phyloP scores from a whole-genome alignment of 2,797 vertebrate species.

The Trachurus trachurus region DNA sequence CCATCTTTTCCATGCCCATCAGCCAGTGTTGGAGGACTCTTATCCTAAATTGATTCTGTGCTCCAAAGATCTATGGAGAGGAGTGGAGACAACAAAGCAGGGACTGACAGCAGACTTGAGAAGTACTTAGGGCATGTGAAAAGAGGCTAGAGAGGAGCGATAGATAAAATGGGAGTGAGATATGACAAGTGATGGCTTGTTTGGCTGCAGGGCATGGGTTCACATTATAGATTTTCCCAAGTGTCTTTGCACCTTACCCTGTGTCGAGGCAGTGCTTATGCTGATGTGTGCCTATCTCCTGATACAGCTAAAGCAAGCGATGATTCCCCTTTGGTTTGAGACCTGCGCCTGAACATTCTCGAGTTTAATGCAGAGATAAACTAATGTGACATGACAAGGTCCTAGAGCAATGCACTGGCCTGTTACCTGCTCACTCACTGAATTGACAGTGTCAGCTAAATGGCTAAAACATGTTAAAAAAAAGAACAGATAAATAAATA shows the following conservation, averaged over 20 bases:
- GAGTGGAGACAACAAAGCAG: conserved; percentile 38
- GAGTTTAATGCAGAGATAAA: neutral
- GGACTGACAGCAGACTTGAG: conserved; percentile 49
- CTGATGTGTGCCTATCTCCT: neutral
- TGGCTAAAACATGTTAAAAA: conserved; percentile 4
- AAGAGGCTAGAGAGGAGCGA: conserved; percentile 37
- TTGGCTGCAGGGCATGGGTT: conserved; percentile 51
- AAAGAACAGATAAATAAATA: neutral
- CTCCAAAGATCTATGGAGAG: conserved; percentile 47
- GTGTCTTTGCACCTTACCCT: conserved; percentile 47
- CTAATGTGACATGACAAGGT: conserved; percentile 48
- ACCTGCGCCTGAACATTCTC: conserved; percentile 27
- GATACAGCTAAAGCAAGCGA: conserved; percentile 16
- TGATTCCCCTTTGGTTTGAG: conserved; percentile 20
- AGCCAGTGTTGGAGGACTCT: conserved; percentile 41
- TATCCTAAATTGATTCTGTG: conserved; percentile 64
- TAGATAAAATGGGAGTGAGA: conserved; percentile 49
- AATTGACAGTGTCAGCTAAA: conserved; percentile 19
- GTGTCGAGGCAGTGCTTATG: conserved; percentile 16
- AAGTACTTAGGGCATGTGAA: conserved; percentile 45
- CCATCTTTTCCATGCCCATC: conserved; percentile 64
- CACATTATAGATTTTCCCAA: conserved; percentile 41
- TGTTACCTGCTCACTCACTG: conserved; percentile 42
- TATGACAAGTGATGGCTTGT: conserved; percentile 53
- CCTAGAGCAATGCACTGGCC: conserved; percentile 41